These are phyloP conservation scores for Drosophila austrosaltans DNA, from an alignment of 2,888 invertebrate genomes.

Conservation along the genomic window DNA sequence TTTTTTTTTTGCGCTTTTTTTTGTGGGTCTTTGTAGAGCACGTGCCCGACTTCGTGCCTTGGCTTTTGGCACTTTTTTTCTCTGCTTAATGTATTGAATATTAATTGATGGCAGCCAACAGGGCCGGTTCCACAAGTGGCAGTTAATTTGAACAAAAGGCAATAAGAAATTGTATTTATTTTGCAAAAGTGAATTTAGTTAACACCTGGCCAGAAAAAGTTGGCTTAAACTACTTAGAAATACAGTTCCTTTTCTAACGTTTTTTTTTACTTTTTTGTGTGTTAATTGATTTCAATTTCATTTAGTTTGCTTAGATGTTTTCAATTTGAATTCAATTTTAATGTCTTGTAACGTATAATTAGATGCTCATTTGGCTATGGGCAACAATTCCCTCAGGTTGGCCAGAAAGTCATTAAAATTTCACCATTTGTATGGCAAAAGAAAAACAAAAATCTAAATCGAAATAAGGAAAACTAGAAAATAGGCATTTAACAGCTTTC, in stretches of 20 bases:
- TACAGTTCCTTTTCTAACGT: too few relatives aligned
- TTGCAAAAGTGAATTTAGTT: too few relatives aligned
- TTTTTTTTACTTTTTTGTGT: not conserved
- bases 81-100: not conserved
- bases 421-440: constrained; percentile 11
- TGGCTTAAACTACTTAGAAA: too few relatives aligned
- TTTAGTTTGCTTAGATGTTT: not conserved
- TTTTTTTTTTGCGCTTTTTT: constrained; percentile 5
- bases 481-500: constrained; percentile 60
- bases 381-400: not conserved
- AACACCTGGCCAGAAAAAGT: too few relatives aligned
- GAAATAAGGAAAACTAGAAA: constrained; percentile 25
- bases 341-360: not conserved
- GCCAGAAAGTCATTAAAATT: not conserved
- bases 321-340: not conserved
- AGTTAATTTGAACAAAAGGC: too few relatives aligned
- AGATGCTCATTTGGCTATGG: not conserved
- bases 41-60: constrained; percentile 50
- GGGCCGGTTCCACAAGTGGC: not conserved
- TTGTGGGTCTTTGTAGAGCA: constrained; percentile 40
- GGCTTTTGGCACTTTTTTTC: constrained; percentile 1
- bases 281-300: not conserved
- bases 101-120: constrained; percentile 1
- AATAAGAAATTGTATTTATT: not conserved
- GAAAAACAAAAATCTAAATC: constrained; percentile 35